Percentiles rank a stretch among this genome's conserved stretches.
These are phyloP conservation scores for Dichetophora obliterata DNA, from an alignment of 2,888 invertebrate genomes.

Conservation along the genomic window DNA sequence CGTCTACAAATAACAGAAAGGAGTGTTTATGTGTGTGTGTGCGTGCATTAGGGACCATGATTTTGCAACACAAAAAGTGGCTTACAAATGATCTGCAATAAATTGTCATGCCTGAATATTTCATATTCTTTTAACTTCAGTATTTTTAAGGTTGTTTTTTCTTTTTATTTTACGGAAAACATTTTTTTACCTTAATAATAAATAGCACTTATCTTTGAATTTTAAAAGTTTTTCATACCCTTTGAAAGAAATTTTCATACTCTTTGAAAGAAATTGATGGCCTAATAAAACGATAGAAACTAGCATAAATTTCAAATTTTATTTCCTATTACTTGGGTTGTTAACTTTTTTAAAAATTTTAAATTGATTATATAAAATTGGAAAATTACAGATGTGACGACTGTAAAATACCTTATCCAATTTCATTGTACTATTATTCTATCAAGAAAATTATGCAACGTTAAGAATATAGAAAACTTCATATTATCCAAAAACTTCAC, in stretches of 20 bases:
- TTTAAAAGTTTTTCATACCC: neutral
- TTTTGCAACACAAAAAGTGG: neutral
- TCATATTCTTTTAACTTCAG: neutral
- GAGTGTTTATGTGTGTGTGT: neutral
- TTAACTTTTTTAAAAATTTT: neutral
- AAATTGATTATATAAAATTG: no score
- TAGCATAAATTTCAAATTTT: neutral
- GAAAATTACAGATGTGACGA: no score
- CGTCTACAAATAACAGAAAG: neutral
- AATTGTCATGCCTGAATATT: neutral
- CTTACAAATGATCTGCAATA: neutral
- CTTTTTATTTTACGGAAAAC: neutral
- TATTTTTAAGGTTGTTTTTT: no score
- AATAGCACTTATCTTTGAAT: neutral
- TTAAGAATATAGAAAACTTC: no score
- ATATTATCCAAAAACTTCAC: no score
- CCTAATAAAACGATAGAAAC: neutral
- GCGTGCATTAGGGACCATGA: no score
- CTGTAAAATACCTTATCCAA: no score
- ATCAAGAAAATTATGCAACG: no score
- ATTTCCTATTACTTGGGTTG: neutral
- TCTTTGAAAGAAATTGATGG: no score
- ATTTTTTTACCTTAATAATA: neutral
- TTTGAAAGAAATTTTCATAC: no score
- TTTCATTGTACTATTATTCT: no score